These are phyloP conservation scores for Lepilemur ruficaudatus DNA, from an alignment of 2,797 vertebrate genomes.

Conservation along the genomic window DNA sequence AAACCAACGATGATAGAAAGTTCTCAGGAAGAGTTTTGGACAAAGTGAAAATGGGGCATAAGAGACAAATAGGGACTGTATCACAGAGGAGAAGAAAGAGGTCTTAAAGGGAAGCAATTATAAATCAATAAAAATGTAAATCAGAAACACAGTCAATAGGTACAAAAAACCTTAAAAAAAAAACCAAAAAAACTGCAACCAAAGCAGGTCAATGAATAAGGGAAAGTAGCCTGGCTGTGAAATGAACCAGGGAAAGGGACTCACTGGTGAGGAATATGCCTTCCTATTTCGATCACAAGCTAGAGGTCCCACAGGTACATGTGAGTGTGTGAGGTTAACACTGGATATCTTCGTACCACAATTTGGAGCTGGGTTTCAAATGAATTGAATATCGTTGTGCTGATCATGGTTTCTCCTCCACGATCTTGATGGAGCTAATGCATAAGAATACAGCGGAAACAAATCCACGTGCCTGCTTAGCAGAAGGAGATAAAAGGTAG, in stretches of 20 bases:
- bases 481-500: neutral
- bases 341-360: neutral
- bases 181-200: neutral
- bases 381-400: neutral
- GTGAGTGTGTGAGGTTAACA: neutral
- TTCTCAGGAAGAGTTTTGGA: neutral
- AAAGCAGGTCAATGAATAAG: neutral
- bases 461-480: neutral
- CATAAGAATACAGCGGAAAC: neutral
- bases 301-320: neutral
- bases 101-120: neutral
- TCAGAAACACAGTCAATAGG: neutral
- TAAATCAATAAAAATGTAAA: neutral
- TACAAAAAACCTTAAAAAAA: neutral
- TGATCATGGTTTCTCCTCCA: neutral
- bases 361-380: neutral
- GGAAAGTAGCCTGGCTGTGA: neutral
- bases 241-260: slow-evolving; percentile 10
- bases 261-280: neutral
- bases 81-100: neutral
- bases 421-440: neutral
- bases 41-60: neutral
- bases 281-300: slow-evolving; percentile 13
- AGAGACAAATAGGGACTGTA: neutral
- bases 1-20: neutral